These are phyloP conservation scores for Emberiza fucata DNA, from an alignment of 2,113 vertebrate genomes.

Conservation along the genomic window DNA sequence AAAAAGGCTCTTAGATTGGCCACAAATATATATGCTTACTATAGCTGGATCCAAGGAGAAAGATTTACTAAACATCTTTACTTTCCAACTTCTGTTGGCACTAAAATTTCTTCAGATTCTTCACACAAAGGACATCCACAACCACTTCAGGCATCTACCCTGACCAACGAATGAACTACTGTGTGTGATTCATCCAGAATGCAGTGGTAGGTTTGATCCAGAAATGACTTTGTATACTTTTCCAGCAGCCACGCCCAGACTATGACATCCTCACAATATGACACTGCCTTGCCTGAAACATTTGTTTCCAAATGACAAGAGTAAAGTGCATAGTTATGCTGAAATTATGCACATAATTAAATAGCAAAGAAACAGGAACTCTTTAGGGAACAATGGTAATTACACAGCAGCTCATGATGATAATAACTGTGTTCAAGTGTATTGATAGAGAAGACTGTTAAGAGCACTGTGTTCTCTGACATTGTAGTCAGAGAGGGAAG, in stretches of 20 bases:
- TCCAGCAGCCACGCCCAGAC: neutral
- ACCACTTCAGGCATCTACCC: neutral
- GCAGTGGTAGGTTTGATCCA: neutral
- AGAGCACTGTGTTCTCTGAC: neutral
- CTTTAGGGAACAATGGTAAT: neutral
- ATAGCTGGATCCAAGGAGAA: neutral
- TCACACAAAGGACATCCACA: neutral
- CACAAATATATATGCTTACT: neutral
- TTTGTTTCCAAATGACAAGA: neutral
- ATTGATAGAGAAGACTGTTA: neutral
- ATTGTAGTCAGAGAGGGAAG: neutral
- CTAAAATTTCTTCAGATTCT: neutral
- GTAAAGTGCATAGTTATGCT: neutral
- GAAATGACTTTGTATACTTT: neutral
- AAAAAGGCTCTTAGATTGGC: neutral
- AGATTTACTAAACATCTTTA: neutral
- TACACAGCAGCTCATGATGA: conserved; percentile 2
- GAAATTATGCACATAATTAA: conserved; percentile 42
- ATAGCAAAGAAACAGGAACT: neutral
- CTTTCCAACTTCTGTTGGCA: neutral
- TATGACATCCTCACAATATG: neutral
- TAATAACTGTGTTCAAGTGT: conserved; percentile 25
- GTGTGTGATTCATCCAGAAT: neutral
- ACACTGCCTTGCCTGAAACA: neutral
- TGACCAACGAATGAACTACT: neutral